Percentiles rank a stretch among this genome's conserved stretches.
Evolutionary conservation across 2,113 vertebrate species (phyloP).

Genomic region (Stegastes partitus): DNA sequence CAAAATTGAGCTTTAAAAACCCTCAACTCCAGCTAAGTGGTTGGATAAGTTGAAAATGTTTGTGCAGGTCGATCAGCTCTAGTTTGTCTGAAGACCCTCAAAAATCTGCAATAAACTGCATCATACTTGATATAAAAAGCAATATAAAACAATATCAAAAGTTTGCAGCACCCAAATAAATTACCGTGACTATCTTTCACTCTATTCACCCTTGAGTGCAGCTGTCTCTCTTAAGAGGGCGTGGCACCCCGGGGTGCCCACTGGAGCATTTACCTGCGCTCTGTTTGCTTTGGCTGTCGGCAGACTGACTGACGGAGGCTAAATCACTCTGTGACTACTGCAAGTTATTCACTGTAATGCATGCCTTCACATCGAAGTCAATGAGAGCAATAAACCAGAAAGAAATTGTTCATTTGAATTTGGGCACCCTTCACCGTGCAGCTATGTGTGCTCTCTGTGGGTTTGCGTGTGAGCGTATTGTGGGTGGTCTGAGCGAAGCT

Average conservation of each 20-base stretch:
- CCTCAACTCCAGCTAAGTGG: background rate
- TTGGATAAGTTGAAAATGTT: background rate
- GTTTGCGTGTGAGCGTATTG: conserved; percentile 1
- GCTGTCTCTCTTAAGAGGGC: conserved; percentile 45
- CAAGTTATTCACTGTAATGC: conserved; percentile 51
- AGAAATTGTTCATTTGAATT: conserved; percentile 67
- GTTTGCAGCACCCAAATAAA: conserved; percentile 4
- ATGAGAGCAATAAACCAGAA: conserved; percentile 60
- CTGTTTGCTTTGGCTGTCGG: conserved; percentile 72
- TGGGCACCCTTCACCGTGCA: conserved; percentile 52
- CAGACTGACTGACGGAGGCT: conserved; percentile 57
- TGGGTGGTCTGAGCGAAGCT: conserved; percentile 63
- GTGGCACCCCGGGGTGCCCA: conserved; percentile 56
- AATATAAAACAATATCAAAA: background rate
- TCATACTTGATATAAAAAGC: background rate
- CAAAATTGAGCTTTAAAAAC: background rate
- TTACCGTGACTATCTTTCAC: conserved; percentile 31
- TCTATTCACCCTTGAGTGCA: conserved; percentile 36
- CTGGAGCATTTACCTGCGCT: conserved; percentile 60
- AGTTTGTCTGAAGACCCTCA: background rate
- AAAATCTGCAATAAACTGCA: background rate
- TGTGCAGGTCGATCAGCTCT: background rate
- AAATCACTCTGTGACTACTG: conserved; percentile 69
- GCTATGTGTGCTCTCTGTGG: conserved; percentile 11
- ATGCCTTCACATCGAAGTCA: conserved; percentile 62